Base-by-base conservation (phyloP, 1,140 invertebrate genomes). In the Batillaria attramentaria region DNA sequence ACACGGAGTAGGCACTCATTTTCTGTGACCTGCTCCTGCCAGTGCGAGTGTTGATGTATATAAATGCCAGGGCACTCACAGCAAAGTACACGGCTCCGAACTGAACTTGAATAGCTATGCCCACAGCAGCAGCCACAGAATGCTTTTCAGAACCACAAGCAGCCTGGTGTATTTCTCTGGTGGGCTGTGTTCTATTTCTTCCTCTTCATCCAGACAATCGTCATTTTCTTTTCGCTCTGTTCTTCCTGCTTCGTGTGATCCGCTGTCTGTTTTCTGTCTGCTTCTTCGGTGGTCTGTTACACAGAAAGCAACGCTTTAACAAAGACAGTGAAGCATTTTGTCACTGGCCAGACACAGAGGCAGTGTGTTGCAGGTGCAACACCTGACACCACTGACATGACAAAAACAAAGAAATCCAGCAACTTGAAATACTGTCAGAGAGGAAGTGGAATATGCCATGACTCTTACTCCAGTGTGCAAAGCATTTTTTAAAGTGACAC, bases 1-100 rank as follows among this genome's bases (percentile, higher is more conserved):
- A 99, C 0, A 99, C 98, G 75, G 97, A 99, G 90, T 99, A 99
- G 0, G 98, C 97, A 92, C 97, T 99, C 0, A 95, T 89, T 46
- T 94, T 94, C 20, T 82, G 70, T 54, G 85, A 90, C 76, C 92
- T 94, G 76, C 92, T 94, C 31, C 83, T 81, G 41, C 85, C 84
- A 82, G 90, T 86, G 93, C 96, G 91, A 46, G 96, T 97, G 89
- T 97, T 99, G 0, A 94, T 91, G 88, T 94, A 98, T 66, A 99
- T 96, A 33, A 95, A 93, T 83, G 95, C 86, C 68, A 99, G 92
- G 0, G 93, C 90, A 8, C 97, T 96, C 13, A 96, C 76, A 57
- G 96, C 93, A 86, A 99, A 95, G 90, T 95, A 99, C 2, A 98
- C 95, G 60, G 95, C 94, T 70, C 97, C 98, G 92, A 99, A 99